Percentiles rank a stretch among this genome's conserved stretches.
phyloP scores from a whole-genome alignment of 2,888 invertebrate species.

The Brachypalpus laphriformis region DNA sequence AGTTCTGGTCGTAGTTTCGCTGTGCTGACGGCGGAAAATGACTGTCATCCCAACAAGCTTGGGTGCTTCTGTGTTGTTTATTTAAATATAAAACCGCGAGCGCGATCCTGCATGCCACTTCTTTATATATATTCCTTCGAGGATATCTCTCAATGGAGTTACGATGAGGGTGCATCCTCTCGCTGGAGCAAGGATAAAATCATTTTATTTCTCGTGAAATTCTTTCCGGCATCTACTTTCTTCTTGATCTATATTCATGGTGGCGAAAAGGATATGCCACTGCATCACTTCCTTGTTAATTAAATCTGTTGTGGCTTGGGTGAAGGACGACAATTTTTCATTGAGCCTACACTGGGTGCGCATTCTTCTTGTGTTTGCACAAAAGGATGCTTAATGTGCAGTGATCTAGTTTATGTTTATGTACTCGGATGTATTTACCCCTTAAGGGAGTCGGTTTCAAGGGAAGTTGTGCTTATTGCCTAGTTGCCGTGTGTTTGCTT shows the following conservation, averaged over 20 bases:
- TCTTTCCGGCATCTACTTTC: slow-evolving; percentile 14
- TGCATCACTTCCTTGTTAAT: slow-evolving; percentile 63
- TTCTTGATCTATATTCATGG: slow-evolving; percentile 12
- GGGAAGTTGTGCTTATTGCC: not conserved
- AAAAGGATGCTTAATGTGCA: not conserved
- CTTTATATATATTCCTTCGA: not conserved
- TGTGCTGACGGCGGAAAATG: slow-evolving; percentile 23
- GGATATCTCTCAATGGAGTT: slow-evolving; percentile 28
- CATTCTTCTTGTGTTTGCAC: not conserved
- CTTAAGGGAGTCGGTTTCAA: not conserved
- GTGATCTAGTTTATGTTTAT: not conserved
- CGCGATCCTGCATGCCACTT: slow-evolving; percentile 4
- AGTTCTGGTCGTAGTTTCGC: not conserved
- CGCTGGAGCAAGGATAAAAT: slow-evolving; percentile 32
- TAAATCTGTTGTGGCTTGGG: slow-evolving; percentile 39
- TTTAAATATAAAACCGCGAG: slow-evolving; percentile 55
- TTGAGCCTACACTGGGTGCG: not conserved
- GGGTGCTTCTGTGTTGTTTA: slow-evolving; percentile 32
- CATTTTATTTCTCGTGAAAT: slow-evolving; percentile 34
- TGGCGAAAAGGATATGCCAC: slow-evolving; percentile 5
- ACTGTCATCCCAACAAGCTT: not conserved
- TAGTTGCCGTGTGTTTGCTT: not conserved
- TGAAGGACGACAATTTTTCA: slow-evolving; percentile 28
- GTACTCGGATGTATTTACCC: not conserved
- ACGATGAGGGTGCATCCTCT: slow-evolving; percentile 15